Evolutionary conservation across 2,113 vertebrate species (phyloP), one percentile per base, ranked within the genome.

Genomic region (Thunnus thynnus): DNA sequence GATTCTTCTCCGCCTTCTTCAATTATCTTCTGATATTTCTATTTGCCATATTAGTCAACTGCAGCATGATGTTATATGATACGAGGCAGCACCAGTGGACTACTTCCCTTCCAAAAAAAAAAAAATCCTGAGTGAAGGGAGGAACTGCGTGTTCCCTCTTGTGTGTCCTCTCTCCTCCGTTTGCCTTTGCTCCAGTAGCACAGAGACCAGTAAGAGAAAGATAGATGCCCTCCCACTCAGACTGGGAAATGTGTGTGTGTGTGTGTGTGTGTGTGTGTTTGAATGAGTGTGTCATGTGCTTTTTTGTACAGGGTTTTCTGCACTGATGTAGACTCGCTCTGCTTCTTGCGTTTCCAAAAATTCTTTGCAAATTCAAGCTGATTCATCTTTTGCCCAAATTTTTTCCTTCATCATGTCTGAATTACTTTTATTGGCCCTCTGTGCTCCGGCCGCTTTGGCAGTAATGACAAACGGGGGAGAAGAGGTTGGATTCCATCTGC

Each of bases 81-180:
- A 30, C 6, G 32, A 85, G 66, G 74, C 48, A 58, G 69, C 72
- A 66, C 51, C 48, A 55, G 68, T 1, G 36, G 58, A 72, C 74
- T 36, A 56, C 76, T 83, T 88, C 75, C 72, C 80, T 41, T 82
- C 58, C 55, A 10, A 51, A 69, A 77, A 61, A 30, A 30, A 41
- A 41, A 41, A 41, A 41, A 55, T 72, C 64, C 63, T 3, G 63
- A 78, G 56, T 17, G 56, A 48, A 75, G 52, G 54, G 80, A 78
- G 78, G 90, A 83, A 91, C 93, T 82, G 60, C 62, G 62, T 83
- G 90, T 93, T 92, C 90, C 86, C 80, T 85, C 82, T 85, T 36
- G 75, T 36, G 75, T 91, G 83, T 79, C 78, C 70, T 86, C 83
- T 84, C 65, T 4, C 67, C 82, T 82, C 74, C 68, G 79, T 82